Evolutionary conservation across 2,113 vertebrate species (phyloP), one percentile per base, ranked within the genome.

Genomic region (Amphiprion ocellaris): DNA sequence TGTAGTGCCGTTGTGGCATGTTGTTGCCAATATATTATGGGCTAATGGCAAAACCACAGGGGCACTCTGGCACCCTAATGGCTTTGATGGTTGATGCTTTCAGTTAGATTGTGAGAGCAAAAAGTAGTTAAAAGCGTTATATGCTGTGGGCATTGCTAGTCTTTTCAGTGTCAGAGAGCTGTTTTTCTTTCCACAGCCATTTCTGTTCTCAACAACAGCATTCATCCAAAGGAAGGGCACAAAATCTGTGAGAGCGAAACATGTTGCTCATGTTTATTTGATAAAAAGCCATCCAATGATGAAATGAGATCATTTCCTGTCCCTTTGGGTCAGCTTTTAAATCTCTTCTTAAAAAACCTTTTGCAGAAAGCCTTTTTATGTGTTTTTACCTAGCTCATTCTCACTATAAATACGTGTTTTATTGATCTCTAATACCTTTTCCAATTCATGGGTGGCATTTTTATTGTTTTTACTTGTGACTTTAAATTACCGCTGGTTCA

Each of bases 11-110:
- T 30, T 28, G 26, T 83, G 82, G 56, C 72, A 73, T 72, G 53
- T 72, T 82, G 82, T 70, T 84, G 83, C 70, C 78, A 80, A 88
- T 89, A 83, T 84, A 86, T 91, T 86, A 71, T 4, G 17, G 52
- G 67, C 68, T 91, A 90, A 93, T 90, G 86, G 83, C 81, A 79
- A 83, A 90, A 82, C 86, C 80, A 79, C 77, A 79, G 82, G 84
- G 86, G 69, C 82, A 80, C 81, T 83, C 70, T 83, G 81, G 87
- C 73, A 87, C 80, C 64, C 77, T 87, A 90, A 90, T 87, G 79
- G 87, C 78, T 83, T 69, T 87, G 75, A 89, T 86, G 78, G 82
- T 89, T 83, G 85, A 90, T 92, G 87, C 74, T 88, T 89, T 89
- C 80, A 87, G 74, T 87, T 87, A 65, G 74, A 90, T 79, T 78